phyloP scores from a whole-genome alignment of 2,888 invertebrate species.

The Apeira syringaria region DNA sequence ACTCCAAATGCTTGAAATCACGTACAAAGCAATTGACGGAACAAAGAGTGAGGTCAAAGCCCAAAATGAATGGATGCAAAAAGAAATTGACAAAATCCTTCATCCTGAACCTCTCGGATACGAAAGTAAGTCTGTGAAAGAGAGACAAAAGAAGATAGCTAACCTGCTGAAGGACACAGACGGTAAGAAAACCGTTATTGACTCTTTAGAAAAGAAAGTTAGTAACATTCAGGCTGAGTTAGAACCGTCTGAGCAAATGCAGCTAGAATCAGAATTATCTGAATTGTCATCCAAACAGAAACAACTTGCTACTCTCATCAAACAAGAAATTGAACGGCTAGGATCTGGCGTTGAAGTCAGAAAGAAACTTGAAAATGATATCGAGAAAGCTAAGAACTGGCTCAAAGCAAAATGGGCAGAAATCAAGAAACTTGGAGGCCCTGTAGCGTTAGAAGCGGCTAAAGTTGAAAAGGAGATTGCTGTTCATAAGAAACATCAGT shows the following conservation, averaged over 20 bases:
- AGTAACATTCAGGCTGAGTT: slow-evolving; percentile 93
- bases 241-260: slow-evolving; percentile 92
- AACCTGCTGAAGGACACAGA: slow-evolving; percentile 92
- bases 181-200: slow-evolving; percentile 91
- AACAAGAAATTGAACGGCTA: slow-evolving; percentile 89
- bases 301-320: slow-evolving; percentile 87
- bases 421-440: slow-evolving; percentile 89
- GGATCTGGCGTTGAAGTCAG: slow-evolving; percentile 88
- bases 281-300: slow-evolving; percentile 90
- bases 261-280: slow-evolving; percentile 88
- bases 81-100: slow-evolving; percentile 87
- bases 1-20: slow-evolving; percentile 91
- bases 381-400: slow-evolving; percentile 92
- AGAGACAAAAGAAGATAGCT: slow-evolving; percentile 88
- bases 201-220: slow-evolving; percentile 92
- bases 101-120: slow-evolving; percentile 88
- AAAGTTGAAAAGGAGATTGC: slow-evolving; percentile 93
- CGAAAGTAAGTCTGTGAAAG: slow-evolving; percentile 90
- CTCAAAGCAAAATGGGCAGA: slow-evolving; percentile 90
- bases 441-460: slow-evolving; percentile 90
- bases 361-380: slow-evolving; percentile 89
- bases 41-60: slow-evolving; percentile 91
- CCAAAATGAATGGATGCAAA: slow-evolving; percentile 91
- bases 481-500: slow-evolving; percentile 89
- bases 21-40: slow-evolving; percentile 92